Base-by-base conservation (phyloP, 2,113 vertebrate genomes). In the Oostethus manadensis region DNA sequence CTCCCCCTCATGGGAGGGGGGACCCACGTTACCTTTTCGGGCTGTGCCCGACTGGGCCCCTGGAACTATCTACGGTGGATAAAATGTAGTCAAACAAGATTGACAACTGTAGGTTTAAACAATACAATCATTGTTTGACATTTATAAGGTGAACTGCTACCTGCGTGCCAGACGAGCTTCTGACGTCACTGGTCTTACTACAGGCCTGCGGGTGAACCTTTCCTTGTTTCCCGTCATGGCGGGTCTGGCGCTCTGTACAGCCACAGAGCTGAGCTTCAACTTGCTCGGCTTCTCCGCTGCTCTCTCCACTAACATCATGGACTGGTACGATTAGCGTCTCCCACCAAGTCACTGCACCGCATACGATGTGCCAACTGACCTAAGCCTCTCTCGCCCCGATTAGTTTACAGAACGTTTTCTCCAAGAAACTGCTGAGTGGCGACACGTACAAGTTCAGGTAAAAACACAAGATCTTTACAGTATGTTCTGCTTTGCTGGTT, bases 321-420 rank as follows among this genome's bases (percentile, higher is more conserved):
- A 99, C 89, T 99, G 97, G 97, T 98, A 86, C 17, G 53, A 18
- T 20, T 20, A 38, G 46, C 33, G 35, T n/a, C 56, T n/a, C 8
- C 17, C 1, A 0, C 11, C 1, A 42, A 33, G 3, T 29, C 14
- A 1, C 6, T 16, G 20, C 33, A 18, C 60, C 3, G 35, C 40
- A 21, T 35, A 0, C 35, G 15, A 4, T 9, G 21, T 6, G 1
- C 20, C 6, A 0, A 53, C 72, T 17, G 23, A 1, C n/a, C 11
- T 63, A 46, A 80, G 65, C 17, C 8, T 47, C 20, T 38, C 0
- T 74, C 56, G 71, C 70, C 58, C 38, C 14, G 81, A 38, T 77
- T 60, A 99, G 97, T 80, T 89, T 99, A 85, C 97, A 99, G 82
- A 99, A 99, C 0, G 97, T 99, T 3, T 96, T 99, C 71, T 99